These are phyloP conservation scores for Limanda limanda DNA, from an alignment of 2,113 vertebrate species.

Conservation along the genomic window DNA sequence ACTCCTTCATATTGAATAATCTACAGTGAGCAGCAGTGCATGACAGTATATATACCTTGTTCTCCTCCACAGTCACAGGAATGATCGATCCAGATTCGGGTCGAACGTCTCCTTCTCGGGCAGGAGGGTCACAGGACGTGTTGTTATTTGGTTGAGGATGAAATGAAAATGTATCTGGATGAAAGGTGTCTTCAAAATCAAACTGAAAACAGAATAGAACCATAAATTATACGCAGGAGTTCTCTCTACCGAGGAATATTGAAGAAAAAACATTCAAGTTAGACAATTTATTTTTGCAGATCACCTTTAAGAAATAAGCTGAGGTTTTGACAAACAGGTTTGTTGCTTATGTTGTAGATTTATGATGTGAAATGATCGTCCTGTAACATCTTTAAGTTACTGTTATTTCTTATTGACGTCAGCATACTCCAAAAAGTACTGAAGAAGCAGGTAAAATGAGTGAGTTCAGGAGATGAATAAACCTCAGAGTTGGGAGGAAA, in stretches of 20 bases:
- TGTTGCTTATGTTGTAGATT: too few species aligned
- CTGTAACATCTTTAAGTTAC: background rate
- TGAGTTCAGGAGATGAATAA: background rate
- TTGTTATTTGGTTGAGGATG: conserved; percentile 1
- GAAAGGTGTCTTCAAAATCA: conserved; percentile 55
- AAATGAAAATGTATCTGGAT: conserved; percentile 31
- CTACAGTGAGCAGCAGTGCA: background rate
- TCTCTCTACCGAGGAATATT: background rate
- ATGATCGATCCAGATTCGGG: background rate
- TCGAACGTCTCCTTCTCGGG: background rate
- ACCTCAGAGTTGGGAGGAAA: conserved; percentile 51
- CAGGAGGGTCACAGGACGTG: background rate
- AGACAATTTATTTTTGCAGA: too few species aligned
- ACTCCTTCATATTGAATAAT: background rate
- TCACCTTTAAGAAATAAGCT: background rate
- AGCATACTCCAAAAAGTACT: too few species aligned
- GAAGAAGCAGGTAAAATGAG: background rate
- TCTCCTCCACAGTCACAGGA: conserved; percentile 5
- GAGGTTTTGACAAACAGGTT: too few species aligned
- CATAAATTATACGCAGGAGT: background rate
- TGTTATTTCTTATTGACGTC: background rate
- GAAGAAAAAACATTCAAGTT: background rate
- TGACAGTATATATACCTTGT: background rate
- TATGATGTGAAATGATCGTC: too few species aligned
- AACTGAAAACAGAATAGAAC: conserved; percentile 52